Base-by-base conservation (phyloP, 2,113 vertebrate species). In the Callorhinus ursinus region DNA sequence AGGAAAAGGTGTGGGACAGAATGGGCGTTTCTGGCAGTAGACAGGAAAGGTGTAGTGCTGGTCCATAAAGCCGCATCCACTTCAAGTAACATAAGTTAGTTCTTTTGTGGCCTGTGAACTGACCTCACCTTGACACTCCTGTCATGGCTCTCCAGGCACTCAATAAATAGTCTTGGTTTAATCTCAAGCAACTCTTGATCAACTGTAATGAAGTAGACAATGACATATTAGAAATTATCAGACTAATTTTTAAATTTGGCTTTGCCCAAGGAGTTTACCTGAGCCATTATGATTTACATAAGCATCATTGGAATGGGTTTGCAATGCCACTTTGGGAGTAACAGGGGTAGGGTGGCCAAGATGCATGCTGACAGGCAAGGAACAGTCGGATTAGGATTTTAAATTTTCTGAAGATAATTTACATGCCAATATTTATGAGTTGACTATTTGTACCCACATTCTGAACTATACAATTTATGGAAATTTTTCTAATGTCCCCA, bases 401-500 rank as follows among this genome's bases (percentile, higher is more conserved):
- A 28, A 91, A 71, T 89, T 76, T 97, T 71, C 81, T 72, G 4
- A 77, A 83, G 61, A 28, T 55, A 91, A 89, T n/a, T 90, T 71
- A 31, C 14, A 59, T 67, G 57, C 39, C n/a, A 87, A 3, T 15
- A 12, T 65, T 74, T 91, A 82, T 67, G 69, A 86, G 31, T 33
- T 90, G 77, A 83, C 16, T 92, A 18, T 93, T 74, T 95, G 21
- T 87, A 72, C 51, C 81, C 83, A 85, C 21, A 83, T 83, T 81
- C 55, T 92, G 83, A 95, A 90, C 77, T 39, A 26, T 31, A 24
- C 80, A 93, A 95, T 77, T 92, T 82, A 90, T 81, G 69, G 67
- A 57, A 91, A 95, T n/a, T 18, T 69, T 77, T 95, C 65, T 96
- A 53, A 71, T 69, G 22, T 92, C 31, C n/a, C 39, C 31, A 65